phyloP scores from a whole-genome alignment of 2,113 vertebrate species.

The Progne subis region DNA sequence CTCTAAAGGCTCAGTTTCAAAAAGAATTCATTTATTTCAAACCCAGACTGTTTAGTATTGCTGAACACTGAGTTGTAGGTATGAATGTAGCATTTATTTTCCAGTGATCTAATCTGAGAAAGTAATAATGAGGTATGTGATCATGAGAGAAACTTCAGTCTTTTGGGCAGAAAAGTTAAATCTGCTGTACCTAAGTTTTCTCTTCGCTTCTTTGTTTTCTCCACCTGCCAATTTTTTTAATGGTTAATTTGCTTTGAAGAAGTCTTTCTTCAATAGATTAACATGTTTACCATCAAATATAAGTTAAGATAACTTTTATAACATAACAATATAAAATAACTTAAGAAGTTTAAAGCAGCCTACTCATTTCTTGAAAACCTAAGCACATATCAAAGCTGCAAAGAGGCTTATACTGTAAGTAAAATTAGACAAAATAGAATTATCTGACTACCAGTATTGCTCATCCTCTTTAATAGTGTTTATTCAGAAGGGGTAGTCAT shows the following conservation, averaged over 20 bases:
- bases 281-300: constrained; percentile 24
- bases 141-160: neutral
- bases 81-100: neutral
- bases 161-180: neutral
- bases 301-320: neutral
- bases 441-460: constrained; percentile 20
- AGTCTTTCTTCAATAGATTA: neutral
- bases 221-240: rapidly evolving
- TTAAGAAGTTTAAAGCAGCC: constrained; percentile 18
- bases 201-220: neutral
- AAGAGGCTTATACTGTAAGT: constrained; percentile 17
- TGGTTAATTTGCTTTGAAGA: neutral
- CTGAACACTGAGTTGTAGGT: neutral
- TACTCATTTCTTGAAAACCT: constrained; percentile 25
- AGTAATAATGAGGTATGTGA: neutral
- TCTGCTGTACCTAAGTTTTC: neutral
- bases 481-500: neutral
- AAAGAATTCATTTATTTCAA: neutral
- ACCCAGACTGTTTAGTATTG: neutral
- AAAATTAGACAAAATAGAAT: constrained; percentile 38
- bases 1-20: neutral
- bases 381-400: constrained; percentile 22
- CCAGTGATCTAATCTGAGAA: neutral
- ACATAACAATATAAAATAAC: neutral
- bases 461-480: neutral